Base-by-base conservation (phyloP, 2,797 vertebrate species). In the Karalla daura region DNA sequence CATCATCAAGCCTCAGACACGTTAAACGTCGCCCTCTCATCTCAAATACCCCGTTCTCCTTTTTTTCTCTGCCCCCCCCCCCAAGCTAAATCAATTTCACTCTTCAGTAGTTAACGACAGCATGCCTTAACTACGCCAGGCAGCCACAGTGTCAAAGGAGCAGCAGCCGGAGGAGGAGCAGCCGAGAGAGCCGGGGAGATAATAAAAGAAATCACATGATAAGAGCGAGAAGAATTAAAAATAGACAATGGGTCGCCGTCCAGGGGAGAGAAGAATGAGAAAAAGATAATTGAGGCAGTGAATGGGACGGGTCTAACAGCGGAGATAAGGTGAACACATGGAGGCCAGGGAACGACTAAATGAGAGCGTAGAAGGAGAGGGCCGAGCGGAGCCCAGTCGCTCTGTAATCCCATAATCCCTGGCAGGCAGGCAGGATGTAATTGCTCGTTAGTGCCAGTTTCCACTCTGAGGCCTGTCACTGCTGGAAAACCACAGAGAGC, bases 361-460 rank as follows among this genome's bases (percentile, higher is more conserved):
- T 54, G 76, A 78, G 56, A 76, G 73, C 32, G 63, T 20, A 80
- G 74, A 77, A 56, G 69, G 64, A 21, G 51, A 81, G 78, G 1
- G 44, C 67, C 74, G 77, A 79, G 58, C 46, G 79, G 70, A 79
- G 69, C 60, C 60, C 39, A 27, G 82, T 72, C 85, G 61, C 55
- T 60, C 81, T 76, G 84, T 92, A 93, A 93, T 93, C 91, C 84
- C 90, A 91, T 93, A 92, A 93, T 91, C 89, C 92, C 87, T 90
- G 86, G 85, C 87, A 90, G 90, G 80, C 88, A 84, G 83, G 76
- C 86, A 78, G 86, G 89, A 89, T 87, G 89, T 90, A 92, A 91
- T 91, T 93, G 91, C 90, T 91, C 78, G 90, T 93, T 93, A 93
- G 89, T 90, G 91, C 91, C 90, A 92, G 87, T 88, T 88, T 90